Base-by-base conservation (phyloP, 2,797 vertebrate genomes). In the Crenichthys baileyi region DNA sequence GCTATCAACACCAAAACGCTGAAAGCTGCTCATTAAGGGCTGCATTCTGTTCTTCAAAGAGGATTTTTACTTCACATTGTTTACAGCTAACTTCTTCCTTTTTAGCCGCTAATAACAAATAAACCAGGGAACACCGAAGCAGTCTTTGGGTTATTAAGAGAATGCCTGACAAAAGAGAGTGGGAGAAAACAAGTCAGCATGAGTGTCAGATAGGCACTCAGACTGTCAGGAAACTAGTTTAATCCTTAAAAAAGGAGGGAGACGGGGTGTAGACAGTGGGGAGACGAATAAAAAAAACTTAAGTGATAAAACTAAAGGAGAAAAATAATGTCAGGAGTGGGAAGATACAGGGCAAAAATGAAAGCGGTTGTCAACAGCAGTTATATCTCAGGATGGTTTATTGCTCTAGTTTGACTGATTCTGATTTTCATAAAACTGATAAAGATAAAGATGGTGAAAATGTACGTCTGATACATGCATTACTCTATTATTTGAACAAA, bases 31-130 rank as follows among this genome's bases (percentile, higher is more conserved):
- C 83, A 92, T 91, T 91, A 91, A 82, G 75, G 80, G 78, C 78
- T 79, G n/a, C 46, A 67, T 78, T 75, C 48, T 79, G 39, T 81
- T 78, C 75, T 82, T 88, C 75, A 85, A 61, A 74, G 84, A 90
- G 88, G 61, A 79, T 90, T 48, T 60, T 87, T 81, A 88, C 89
- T 91, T 93, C 56, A 51, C 70, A 72, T 58, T 13, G 44, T 58
- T 85, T 85, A 90, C 88, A 90, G 79, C 76, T 61, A 51, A 65
- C 70, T 88, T 79, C 18, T 58, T 39, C 65, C 11, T 83, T 88
- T 84, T 22, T 36, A 79, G 70, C 77, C 80, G 86, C 79, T 89
- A 87, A 93, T 93, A 86, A 90, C 78, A 90, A 79, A 77, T 53
- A 87, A 74, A 65, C 48, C 16, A 31, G 24, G 39, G 73, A 86